Percentiles rank a stretch among this genome's conserved stretches.
phyloP scores from a whole-genome alignment of 2,113 vertebrate species.

The Nothoprocta perdicaria region DNA sequence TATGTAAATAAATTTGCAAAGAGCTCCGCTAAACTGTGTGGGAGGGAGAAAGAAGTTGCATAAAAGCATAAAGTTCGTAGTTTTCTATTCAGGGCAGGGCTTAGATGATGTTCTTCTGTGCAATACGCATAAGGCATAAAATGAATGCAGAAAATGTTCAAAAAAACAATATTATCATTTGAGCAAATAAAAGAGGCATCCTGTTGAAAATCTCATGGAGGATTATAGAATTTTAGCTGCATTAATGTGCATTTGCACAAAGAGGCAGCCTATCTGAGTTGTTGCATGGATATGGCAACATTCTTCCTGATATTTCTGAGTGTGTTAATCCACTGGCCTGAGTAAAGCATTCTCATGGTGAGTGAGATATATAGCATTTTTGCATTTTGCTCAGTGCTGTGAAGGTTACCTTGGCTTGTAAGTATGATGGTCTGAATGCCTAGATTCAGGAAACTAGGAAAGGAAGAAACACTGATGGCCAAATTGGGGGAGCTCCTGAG shows the following conservation, averaged over 20 bases:
- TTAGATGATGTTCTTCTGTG: neutral
- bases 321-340: neutral
- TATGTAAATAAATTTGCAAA: neutral
- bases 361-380: neutral
- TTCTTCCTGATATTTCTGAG: neutral
- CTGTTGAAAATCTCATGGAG: neutral
- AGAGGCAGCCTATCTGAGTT: neutral
- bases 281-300: neutral
- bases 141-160: neutral
- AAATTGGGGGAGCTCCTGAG: neutral
- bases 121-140: neutral
- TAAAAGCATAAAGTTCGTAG: neutral
- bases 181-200: neutral
- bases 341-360: neutral
- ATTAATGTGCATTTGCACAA: neutral
- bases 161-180: neutral
- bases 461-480: neutral
- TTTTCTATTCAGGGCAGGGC: neutral
- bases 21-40: rapidly evolving
- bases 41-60: neutral
- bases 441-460: neutral
- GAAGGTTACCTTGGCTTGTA: neutral
- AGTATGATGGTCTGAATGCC: neutral
- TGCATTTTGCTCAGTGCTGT: neutral
- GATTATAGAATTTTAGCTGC: neutral